Evolutionary conservation across 2,113 vertebrate species (phyloP), one percentile per base, ranked within the genome.

Genomic region (Anoura caudifer): DNA sequence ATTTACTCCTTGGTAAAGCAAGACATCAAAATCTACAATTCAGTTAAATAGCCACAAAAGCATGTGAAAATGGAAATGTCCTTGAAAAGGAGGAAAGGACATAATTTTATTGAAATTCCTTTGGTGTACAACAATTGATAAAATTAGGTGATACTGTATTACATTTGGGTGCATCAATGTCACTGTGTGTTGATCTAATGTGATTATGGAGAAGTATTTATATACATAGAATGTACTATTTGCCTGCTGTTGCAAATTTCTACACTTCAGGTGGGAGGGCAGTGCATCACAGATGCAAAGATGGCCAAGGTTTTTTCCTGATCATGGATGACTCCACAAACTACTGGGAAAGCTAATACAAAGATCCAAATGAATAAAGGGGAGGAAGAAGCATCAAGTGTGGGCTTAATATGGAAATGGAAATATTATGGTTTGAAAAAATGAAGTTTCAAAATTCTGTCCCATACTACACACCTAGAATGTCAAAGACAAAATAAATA

Each of bases 391-490:
- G 45, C 67, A 12, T 52, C 75, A 22, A 83, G 5, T 82, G 70
- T 79, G 26, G 5, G 33, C 24, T 84, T 67, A 77, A 22, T 72
- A 33, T 61, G 10, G 59, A 94, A 96, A 19, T 22, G 11, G 52
- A 96, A 82, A 83, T 73, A 87, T 24, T 45, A 24, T 70, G 31
- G 13, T 69, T 95, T 72, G 52, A 91, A 96, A 94, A 41, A 26
- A 73, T 12, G 16, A 90, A 69, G 7, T 87, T 82, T 85, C 75
- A 94, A 88, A 90, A 91, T 63, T 69, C 33, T 76, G 5, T 76
- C 56, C n/a, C 28, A 87, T 6, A 28, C 15, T 77, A 22, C 5
- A 8, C 11, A 91, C 17, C 28, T 73, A 82, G 41, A 76, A 76
- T 50, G 72, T 24, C 26, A 88, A 73, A 91, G 54, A 67, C 31